Percentiles rank a stretch among this genome's conserved stretches.
phyloP scores from a whole-genome alignment of 2,888 invertebrate genomes.

The Dryadula phaetusa region DNA sequence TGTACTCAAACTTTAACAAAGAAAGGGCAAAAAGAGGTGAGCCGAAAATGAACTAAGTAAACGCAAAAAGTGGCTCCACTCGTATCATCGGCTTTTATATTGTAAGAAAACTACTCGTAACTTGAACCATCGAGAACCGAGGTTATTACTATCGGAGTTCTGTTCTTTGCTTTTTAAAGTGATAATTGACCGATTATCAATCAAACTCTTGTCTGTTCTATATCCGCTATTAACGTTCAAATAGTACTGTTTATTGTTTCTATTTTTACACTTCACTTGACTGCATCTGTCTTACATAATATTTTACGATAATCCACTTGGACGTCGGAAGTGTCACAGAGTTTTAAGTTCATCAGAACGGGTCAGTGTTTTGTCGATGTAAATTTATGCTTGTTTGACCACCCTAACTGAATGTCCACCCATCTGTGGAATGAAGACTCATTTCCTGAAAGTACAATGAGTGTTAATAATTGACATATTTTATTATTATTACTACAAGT shows the following conservation, averaged over 20 bases:
- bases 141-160: constrained; percentile 59
- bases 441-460: constrained; percentile 78
- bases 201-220: constrained; percentile 65
- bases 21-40: constrained; percentile 18
- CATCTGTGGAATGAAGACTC: constrained; percentile 72
- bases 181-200: constrained; percentile 64
- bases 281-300: neutral
- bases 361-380: constrained; percentile 43
- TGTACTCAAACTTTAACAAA: constrained; percentile 19
- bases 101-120: constrained; percentile 40
- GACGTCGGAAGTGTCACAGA: constrained; percentile 10
- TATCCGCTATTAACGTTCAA: constrained; percentile 47
- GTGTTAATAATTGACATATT: constrained; percentile 49
- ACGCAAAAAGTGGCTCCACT: constrained; percentile 23
- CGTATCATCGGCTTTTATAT: constrained; percentile 27
- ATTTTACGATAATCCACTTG: constrained; percentile 9
- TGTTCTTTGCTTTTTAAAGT: constrained; percentile 55
- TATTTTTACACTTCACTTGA: constrained; percentile 33
- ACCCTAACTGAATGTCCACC: constrained; percentile 62
- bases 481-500: constrained; percentile 35
- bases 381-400: constrained; percentile 53
- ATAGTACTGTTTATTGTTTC: constrained; percentile 31
- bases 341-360: constrained; percentile 38
- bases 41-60: constrained; percentile 23
- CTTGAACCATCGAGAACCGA: constrained; percentile 55